phyloP scores from a whole-genome alignment of 2,113 vertebrate species.

The Poeciliopsis turrubarensis region DNA sequence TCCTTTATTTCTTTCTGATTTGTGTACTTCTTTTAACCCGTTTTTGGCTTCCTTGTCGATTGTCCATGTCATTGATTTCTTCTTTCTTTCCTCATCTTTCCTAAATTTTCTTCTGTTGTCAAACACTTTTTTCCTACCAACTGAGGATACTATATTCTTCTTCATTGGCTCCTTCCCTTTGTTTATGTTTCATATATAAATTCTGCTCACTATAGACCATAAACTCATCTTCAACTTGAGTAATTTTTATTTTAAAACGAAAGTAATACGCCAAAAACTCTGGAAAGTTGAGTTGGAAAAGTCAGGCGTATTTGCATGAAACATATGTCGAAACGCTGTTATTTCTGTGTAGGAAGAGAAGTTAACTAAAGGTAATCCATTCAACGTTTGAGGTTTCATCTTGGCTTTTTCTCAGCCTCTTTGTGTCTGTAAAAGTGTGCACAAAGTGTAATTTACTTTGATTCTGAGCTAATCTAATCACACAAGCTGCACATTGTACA shows the following conservation, averaged over 20 bases:
- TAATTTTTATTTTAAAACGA: neutral
- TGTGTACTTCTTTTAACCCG: neutral
- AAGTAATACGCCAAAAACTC: neutral
- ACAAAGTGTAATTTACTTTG: conserved; percentile 30
- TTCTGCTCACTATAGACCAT: neutral
- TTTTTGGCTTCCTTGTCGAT: neutral
- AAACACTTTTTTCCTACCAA: neutral
- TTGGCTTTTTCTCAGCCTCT: neutral
- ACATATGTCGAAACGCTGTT: neutral
- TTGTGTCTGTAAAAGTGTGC: conserved; percentile 4
- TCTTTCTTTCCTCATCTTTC: neutral
- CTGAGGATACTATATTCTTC: neutral
- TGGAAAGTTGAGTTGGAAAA: neutral
- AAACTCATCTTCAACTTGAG: neutral
- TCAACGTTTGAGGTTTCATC: conserved; percentile 5
- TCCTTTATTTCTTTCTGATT: neutral
- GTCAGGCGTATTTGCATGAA: too few relatives aligned
- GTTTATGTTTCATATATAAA: neutral
- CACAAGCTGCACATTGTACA: conserved; percentile 13
- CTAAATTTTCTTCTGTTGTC: neutral
- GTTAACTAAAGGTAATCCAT: conserved; percentile 6
- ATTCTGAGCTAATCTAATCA: conserved; percentile 33
- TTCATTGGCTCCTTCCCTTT: neutral
- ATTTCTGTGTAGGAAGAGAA: neutral
- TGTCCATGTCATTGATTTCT: neutral